Evolutionary conservation across 1,140 invertebrate species (phyloP), one percentile per base, ranked within the genome.

Genomic region (Lepeophtheirus salmonis): DNA sequence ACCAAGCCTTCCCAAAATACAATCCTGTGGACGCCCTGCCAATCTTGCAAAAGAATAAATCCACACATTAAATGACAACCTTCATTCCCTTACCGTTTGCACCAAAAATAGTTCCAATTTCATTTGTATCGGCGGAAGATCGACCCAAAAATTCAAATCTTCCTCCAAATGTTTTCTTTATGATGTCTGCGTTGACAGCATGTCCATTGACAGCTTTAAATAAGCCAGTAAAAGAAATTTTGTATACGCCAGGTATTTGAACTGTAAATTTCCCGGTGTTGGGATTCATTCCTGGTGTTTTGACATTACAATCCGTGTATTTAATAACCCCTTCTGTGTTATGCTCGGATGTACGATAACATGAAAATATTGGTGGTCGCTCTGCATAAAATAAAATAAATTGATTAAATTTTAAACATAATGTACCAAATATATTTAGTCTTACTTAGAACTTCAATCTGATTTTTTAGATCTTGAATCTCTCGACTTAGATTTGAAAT

Each of bases 111-210:
- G 52, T 24, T 21, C 52, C 52, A 24, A 24, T 24, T 23, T 54
- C 52, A 54, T 54, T 23, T n/a, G 52, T 54, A n/a, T 54, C 52
- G n/a, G 52, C 52, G 13, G 52, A 20, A 23, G 52, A 54, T 17
- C 52, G 52, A 13, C 52, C 52, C 10, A 54, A 20, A 54, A 54
- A 54, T 3, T 54, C 52, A 24, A 54, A 20, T 1, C 20, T 24
- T 21, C 23, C 23, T 14, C 23, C 23, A 20, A 3, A 21, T 14
- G 20, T 54, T 13, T 20, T 18, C 16, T 24, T 20, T n/a, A 54
- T 54, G 2, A 54, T 54, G 52, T 54, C 52, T 4, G 52, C 52
- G 2, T 20, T 54, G 17, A 54, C 52, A n/a, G 18, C 18, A 54
- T 54, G 52, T 20, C 52, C 52, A 13, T 54, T 54, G 18, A 21